phyloP scores from a whole-genome alignment of 2,888 invertebrate species.

The Synanthedon vespiformis region DNA sequence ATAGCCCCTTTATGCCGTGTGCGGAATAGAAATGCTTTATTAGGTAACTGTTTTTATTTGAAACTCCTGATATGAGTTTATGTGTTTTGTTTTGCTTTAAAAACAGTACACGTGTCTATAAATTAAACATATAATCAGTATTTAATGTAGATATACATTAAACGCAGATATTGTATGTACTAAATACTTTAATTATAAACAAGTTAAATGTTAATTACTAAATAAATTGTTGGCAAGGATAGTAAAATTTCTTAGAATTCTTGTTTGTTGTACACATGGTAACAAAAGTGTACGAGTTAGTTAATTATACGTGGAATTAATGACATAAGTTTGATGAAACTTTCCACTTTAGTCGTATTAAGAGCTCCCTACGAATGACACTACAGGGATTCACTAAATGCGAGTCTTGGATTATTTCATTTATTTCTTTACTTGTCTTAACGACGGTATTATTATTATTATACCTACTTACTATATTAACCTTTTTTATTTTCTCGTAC shows the following conservation, averaged over 20 bases:
- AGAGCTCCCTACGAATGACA: slow-evolving; percentile 11
- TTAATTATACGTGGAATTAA: slow-evolving; percentile 37
- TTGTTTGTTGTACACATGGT: neutral
- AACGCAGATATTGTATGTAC: no score
- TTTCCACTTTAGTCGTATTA: slow-evolving; percentile 24
- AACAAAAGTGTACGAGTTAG: slow-evolving; percentile 20
- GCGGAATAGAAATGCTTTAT: neutral
- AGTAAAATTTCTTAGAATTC: neutral
- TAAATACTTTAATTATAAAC: no score
- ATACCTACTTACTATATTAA: no score
- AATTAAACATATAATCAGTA: no score
- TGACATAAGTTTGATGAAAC: slow-evolving; percentile 34
- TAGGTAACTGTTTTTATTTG: neutral
- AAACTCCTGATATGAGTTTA: neutral
- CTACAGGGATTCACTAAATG: slow-evolving; percentile 16
- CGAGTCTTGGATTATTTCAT: slow-evolving; percentile 11
- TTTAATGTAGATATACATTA: no score
- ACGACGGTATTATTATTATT: neutral
- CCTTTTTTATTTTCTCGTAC: neutral
- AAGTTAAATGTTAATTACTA: no score
- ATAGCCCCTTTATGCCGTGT: neutral
- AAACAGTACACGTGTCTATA: no score
- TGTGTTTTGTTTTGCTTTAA: neutral
- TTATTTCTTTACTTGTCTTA: neutral
- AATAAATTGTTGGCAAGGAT: no score